Evolutionary conservation across 1,140 invertebrate species (phyloP).

Genomic region (Lepeophtheirus salmonis): DNA sequence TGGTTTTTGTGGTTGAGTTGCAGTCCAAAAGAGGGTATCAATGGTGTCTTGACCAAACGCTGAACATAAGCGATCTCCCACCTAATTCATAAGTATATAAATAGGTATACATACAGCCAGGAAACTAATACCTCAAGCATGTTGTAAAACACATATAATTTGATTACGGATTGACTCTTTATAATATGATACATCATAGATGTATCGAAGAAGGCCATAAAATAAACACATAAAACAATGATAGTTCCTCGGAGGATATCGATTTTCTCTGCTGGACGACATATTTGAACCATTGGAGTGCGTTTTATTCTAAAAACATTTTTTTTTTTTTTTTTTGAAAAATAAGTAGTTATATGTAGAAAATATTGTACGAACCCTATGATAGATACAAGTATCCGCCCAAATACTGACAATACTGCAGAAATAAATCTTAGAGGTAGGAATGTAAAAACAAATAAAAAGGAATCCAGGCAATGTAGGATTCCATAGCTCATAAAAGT

Average conservation of each 20-base stretch:
- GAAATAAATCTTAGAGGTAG: constrained; percentile 75
- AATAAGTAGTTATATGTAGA: too few species aligned
- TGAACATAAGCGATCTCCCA: constrained; percentile 81
- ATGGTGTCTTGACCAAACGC: constrained; percentile 96
- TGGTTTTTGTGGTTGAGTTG: constrained; percentile 66
- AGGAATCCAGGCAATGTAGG: constrained; percentile 92
- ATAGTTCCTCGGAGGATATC: constrained; percentile 84
- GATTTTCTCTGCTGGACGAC: constrained; percentile 83
- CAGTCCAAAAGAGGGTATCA: constrained; percentile 92
- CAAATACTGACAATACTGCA: constrained; percentile 57
- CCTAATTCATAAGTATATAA: constrained; percentile 26
- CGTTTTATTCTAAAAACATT: constrained; percentile 17
- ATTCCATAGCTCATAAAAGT: constrained; percentile 92
- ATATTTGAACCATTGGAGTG: too few species aligned
- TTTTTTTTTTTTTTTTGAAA: too few species aligned
- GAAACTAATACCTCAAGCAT: constrained; percentile 67
- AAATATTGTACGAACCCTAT: constrained; percentile 42
- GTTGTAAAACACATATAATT: constrained; percentile 98
- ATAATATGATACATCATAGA: constrained; percentile 98
- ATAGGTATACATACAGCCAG: constrained; percentile 4
- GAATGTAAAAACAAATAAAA: constrained; percentile 94
- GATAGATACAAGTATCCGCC: constrained; percentile 45
- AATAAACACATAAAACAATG: constrained; percentile 56
- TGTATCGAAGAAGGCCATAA: constrained; percentile 81
- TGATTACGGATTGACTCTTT: constrained; percentile 95